phyloP scores from a whole-genome alignment of 30 jellyfish, hydroid and myxozoan genomes.

The Turritopsis dohrnii region DNA sequence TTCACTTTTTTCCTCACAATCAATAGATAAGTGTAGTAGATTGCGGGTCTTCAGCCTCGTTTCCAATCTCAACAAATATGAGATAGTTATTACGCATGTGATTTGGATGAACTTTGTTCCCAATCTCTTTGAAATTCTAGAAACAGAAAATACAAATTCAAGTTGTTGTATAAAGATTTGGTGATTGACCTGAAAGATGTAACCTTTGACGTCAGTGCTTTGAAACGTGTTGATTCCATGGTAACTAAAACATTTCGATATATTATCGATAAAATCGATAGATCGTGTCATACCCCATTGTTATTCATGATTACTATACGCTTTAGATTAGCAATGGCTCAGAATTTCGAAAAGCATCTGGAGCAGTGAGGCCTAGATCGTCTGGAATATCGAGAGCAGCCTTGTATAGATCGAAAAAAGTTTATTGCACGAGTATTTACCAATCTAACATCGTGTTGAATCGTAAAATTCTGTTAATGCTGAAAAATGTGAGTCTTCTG shows the following conservation, averaged over 20 bases:
- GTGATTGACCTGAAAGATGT: conserved; percentile 36
- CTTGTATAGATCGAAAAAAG: conserved; percentile 35
- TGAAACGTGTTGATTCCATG: background rate
- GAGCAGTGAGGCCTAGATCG: background rate
- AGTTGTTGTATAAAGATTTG: conserved; percentile 41
- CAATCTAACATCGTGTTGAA: conserved; percentile 33
- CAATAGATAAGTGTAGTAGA: too few relatives aligned
- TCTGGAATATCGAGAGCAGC: conserved; percentile 11
- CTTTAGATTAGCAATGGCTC: background rate
- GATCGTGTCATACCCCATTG: too few relatives aligned
- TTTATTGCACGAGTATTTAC: conserved; percentile 32
- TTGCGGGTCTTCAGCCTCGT: too few relatives aligned
- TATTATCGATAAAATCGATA: too few relatives aligned
- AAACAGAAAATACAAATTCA: conserved; percentile 43
- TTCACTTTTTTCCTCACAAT: too few relatives aligned
- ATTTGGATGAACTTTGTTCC: too few relatives aligned
- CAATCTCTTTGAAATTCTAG: too few relatives aligned
- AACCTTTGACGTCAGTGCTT: background rate
- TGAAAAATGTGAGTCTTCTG: conserved; percentile 46
- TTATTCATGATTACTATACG: background rate
- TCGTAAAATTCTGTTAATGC: conserved; percentile 25
- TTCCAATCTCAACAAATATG: too few relatives aligned
- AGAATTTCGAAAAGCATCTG: background rate
- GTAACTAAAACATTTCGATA: too few relatives aligned
- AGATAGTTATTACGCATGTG: too few relatives aligned